Percentiles rank a stretch among this genome's conserved stretches.
Conservation (phyloP, 2,113 vertebrate species). For the Peucedramus taeniatus region DNA sequence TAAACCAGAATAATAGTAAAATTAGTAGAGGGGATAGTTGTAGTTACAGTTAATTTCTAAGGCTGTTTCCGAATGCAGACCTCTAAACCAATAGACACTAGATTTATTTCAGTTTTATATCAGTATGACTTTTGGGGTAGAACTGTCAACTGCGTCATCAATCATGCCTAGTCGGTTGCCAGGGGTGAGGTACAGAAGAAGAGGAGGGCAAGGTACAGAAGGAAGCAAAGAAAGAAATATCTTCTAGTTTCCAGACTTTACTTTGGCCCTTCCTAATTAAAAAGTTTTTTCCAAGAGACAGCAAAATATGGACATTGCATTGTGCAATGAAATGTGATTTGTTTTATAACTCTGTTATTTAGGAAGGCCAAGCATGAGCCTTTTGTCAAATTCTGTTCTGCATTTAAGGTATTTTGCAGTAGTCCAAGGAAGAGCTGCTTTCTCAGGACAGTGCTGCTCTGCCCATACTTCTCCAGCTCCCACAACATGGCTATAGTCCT, state of each 20-base stretch:
- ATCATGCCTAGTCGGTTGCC: neutral
- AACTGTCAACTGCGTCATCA: neutral
- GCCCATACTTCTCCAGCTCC: neutral
- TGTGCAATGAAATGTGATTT: neutral
- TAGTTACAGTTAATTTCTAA: neutral
- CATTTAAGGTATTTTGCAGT: neutral
- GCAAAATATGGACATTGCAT: neutral
- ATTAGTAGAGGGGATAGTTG: neutral
- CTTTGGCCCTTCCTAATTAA: neutral
- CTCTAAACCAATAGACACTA: neutral
- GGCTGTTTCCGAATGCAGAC: neutral
- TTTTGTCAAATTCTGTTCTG: neutral
- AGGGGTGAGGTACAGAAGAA: neutral
- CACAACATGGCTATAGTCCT: fast-evolving
- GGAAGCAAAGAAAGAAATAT: neutral
- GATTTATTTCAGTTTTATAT: constrained; percentile 19
- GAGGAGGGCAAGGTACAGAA: neutral
- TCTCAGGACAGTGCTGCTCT: neutral
- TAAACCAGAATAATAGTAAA: neutral
- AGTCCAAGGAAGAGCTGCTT: neutral
- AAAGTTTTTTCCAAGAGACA: neutral
- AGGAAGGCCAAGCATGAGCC: neutral
- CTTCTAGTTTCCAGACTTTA: neutral
- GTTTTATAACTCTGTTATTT: neutral
- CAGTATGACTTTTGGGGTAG: neutral